Conservation (phyloP, 2,113 vertebrate species). For the Rhabdomys dilectus region DNA sequence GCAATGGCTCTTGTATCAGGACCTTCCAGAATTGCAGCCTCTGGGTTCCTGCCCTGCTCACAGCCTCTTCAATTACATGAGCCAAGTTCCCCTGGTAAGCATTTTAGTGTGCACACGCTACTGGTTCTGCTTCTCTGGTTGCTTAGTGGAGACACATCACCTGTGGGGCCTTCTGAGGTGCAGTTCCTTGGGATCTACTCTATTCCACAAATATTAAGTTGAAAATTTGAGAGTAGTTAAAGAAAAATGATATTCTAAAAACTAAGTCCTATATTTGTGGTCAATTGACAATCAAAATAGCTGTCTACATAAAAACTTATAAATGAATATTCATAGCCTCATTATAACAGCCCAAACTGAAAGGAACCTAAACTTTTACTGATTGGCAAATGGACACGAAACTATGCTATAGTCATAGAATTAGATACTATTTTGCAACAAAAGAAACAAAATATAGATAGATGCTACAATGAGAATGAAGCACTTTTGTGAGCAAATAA, state of each 20-base stretch:
- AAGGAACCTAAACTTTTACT: slow-evolving; percentile 1
- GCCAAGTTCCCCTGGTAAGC: background rate
- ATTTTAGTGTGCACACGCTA: background rate
- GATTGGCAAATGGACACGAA: background rate
- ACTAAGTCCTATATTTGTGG: slow-evolving; percentile 16
- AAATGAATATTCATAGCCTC: background rate
- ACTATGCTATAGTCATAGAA: background rate
- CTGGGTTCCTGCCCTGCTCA: background rate
- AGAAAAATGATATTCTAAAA: background rate
- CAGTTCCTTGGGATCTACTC: background rate
- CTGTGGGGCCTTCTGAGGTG: background rate
- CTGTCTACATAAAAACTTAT: background rate
- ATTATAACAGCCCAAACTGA: background rate
- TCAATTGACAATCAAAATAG: slow-evolving; percentile 14
- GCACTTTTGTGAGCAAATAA: background rate
- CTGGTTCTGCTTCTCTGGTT: slow-evolving; percentile 9
- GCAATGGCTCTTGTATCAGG: background rate
- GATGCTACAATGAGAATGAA: background rate
- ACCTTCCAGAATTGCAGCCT: background rate
- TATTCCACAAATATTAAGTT: background rate
- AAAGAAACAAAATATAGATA: background rate
- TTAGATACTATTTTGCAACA: background rate
- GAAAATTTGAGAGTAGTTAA: background rate
- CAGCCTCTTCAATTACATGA: background rate
- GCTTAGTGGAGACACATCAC: background rate